Evolutionary conservation across 2,888 invertebrate species (phyloP), one percentile per base, ranked within the genome.

Genomic region (Ormyrus thymus): DNA sequence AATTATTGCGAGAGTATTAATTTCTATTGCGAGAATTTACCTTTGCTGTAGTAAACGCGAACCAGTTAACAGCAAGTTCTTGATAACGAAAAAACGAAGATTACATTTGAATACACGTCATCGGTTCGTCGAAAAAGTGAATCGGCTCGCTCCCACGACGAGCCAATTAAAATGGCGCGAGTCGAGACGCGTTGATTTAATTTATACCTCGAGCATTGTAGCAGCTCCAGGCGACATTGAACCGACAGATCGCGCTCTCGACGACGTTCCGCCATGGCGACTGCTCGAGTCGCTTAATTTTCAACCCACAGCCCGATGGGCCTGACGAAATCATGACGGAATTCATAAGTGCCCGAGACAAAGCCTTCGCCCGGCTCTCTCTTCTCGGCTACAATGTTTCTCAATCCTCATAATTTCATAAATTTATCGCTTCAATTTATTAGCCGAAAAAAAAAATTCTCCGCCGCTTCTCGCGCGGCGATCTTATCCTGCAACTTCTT

Each of bases 141-240:
- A 0, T 0, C 15, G n/a, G 6, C n/a, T 7, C 13, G 45, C 61
- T 45, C 48, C 46, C 64, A 13, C 62, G 59, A 64, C 51, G 61
- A 58, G 62, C 73, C 77, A 74, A 74, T 74, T 80, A 77, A 74
- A 66, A 74, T 56, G 58, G 73, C 70, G 69, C 9, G 65, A 74
- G 51, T 74, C 66, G 69, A 64, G 68, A 74, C 61, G 56, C 70
- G 74, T 61, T 76, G 65, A 76, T 75, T 70, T 71, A 70, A 74
- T 77, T 77, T 66, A 75, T 74, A 71, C 59, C 29, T 29, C 59
- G 11, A 58, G 69, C 69, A 66, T 74, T 74, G 77, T 71, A 74
- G 58, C 55, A n/a, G 29, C 48, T 59, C 48, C n/a, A 6, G 77
- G 13, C 74, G 76, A 69, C 74, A 73, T 70, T 51, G n/a, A 64